Conservation (phyloP, 1,140 invertebrate genomes). For the Pogonomyrmex barbatus region DNA sequence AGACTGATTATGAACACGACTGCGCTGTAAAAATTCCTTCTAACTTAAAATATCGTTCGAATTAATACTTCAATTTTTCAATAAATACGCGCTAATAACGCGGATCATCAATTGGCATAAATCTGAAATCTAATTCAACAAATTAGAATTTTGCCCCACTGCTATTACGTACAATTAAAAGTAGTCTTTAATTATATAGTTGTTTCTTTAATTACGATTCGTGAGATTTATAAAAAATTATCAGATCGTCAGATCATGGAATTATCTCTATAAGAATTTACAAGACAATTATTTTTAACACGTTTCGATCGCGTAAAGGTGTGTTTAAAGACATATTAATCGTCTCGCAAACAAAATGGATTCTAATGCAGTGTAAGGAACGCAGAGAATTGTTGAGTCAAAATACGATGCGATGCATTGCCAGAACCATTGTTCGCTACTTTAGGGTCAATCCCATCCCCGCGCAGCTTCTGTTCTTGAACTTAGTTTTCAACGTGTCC, state of each 20-base stretch:
- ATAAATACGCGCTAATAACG: neutral
- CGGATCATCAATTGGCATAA: neutral
- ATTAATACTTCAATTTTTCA: neutral
- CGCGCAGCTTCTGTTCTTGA: constrained; percentile 63
- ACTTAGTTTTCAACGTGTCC: constrained; percentile 70
- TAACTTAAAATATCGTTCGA: neutral
- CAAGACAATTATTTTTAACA: too few species aligned
- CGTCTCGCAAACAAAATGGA: neutral
- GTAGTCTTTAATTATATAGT: neutral
- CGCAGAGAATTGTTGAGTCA: neutral
- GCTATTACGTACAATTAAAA: neutral
- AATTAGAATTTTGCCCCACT: neutral
- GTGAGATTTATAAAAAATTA: neutral
- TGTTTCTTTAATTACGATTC: neutral
- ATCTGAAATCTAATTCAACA: neutral
- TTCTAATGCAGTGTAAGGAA: neutral
- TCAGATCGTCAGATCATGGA: neutral
- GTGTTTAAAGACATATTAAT: neutral
- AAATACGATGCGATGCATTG: constrained; percentile 21
- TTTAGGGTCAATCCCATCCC: constrained; percentile 49
- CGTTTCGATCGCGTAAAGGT: too few species aligned
- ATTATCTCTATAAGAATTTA: neutral
- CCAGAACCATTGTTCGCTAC: constrained; percentile 31
- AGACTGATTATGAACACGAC: constrained; percentile 18
- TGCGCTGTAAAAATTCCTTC: constrained; percentile 3